Evolutionary conservation across 2,113 vertebrate genomes (phyloP).

Genomic region (Dermatemys mawii): DNA sequence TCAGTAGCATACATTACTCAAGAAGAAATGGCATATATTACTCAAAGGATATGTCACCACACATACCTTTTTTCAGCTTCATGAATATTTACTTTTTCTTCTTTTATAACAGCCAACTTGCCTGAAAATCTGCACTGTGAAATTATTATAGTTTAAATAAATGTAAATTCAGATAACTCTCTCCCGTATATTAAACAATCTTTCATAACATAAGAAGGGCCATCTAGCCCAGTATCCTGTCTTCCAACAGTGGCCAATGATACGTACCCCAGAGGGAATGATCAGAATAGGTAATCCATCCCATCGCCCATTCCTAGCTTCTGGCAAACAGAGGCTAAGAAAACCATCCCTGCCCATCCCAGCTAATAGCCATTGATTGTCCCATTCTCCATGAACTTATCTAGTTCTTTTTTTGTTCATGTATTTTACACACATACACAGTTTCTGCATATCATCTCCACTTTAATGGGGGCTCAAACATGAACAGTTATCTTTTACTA

Average conservation of each 20-base stretch:
- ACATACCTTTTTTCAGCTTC: constrained; percentile 73
- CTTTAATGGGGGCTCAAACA: not conserved
- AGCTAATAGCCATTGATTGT: too few species aligned
- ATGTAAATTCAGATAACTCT: constrained; percentile 3
- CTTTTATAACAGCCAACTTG: constrained; percentile 29
- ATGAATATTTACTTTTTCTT: constrained; percentile 55
- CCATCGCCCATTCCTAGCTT: too few species aligned
- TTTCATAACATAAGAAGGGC: not conserved
- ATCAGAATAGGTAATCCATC: too few species aligned
- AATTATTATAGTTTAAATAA: constrained; percentile 20
- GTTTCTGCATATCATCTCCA: not conserved
- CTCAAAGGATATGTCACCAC: not conserved
- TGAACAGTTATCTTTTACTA: not conserved
- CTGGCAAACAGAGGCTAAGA: too few species aligned
- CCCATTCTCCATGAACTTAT: too few species aligned
- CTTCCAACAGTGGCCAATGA: too few species aligned
- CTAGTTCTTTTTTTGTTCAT: not conserved
- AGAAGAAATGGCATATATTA: not conserved
- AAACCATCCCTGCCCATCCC: too few species aligned
- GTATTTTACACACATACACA: not conserved
- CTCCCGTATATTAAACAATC: not conserved
- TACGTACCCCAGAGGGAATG: too few species aligned
- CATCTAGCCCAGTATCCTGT: too few species aligned
- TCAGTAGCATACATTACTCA: not conserved
- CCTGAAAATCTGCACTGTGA: constrained; percentile 65